phyloP scores from a whole-genome alignment of 1,140 invertebrate genomes.

The Galleria mellonella region DNA sequence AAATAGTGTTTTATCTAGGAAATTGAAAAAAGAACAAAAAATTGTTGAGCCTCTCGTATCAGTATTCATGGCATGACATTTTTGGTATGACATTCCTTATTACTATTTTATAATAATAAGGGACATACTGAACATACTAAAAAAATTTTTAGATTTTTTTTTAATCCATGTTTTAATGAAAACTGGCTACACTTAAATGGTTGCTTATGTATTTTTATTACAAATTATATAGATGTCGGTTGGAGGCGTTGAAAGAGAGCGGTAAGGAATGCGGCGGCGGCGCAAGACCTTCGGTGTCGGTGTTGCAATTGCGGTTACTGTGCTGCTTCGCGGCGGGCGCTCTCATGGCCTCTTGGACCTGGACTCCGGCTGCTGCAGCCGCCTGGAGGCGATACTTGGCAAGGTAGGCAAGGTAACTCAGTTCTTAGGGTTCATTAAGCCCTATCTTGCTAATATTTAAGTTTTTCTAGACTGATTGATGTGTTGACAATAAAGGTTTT shows the following conservation, averaged over 20 bases:
- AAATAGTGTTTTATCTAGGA: too few species aligned
- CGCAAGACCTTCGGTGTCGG: constrained; percentile 84
- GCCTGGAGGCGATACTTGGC: constrained; percentile 89
- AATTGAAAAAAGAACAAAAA: too few species aligned
- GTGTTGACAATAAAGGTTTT: too few species aligned
- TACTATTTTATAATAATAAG: too few species aligned
- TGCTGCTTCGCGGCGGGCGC: constrained; percentile 88
- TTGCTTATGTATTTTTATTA: background rate
- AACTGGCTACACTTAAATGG: too few species aligned
- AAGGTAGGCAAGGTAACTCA: constrained; percentile 72
- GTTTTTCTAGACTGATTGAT: background rate
- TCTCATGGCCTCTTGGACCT: constrained; percentile 94
- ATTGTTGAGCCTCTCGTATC: too few species aligned
- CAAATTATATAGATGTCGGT: constrained; percentile 34
- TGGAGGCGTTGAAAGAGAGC: constrained; percentile 40
- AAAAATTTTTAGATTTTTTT: too few species aligned
- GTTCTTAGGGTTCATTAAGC: background rate
- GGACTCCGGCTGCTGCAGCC: constrained; percentile 87
- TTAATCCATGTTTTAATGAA: too few species aligned
- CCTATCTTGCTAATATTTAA: too few species aligned
- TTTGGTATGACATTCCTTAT: too few species aligned
- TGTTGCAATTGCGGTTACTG: constrained; percentile 87
- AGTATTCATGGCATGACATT: too few species aligned
- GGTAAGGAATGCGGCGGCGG: constrained; percentile 77
- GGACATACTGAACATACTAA: too few species aligned